Evolutionary conservation across 2,113 vertebrate species (phyloP).

Genomic region (Anser cygnoides): DNA sequence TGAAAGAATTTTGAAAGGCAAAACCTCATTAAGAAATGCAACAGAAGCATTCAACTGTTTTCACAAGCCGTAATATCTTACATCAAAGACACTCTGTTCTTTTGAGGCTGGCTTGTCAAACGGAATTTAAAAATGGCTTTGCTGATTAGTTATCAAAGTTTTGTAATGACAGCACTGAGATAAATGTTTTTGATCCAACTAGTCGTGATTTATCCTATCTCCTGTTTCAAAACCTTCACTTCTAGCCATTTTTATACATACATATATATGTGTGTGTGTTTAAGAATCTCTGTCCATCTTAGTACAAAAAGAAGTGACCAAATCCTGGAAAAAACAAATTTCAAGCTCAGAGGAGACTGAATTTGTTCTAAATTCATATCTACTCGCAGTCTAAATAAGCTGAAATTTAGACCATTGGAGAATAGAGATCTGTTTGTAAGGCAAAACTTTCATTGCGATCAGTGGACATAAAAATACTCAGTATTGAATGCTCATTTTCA

Average conservation of each 20-base stretch:
- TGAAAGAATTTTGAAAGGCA: slow-evolving; percentile 17
- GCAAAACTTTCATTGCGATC: neutral
- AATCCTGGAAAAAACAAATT: neutral
- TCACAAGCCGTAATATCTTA: neutral
- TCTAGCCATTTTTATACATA: neutral
- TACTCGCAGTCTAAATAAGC: neutral
- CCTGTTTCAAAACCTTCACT: neutral
- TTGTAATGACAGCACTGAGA: neutral
- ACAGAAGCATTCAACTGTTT: slow-evolving; percentile 10
- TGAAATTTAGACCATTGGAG: neutral
- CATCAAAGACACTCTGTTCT: slow-evolving; percentile 39
- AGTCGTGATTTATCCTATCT: neutral
- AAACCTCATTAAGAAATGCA: neutral
- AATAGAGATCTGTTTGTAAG: neutral
- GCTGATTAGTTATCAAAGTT: slow-evolving; percentile 18
- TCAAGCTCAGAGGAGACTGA: neutral
- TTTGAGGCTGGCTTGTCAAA: slow-evolving; percentile 48
- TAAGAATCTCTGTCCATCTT: neutral
- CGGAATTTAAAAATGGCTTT: slow-evolving; percentile 39
- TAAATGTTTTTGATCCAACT: slow-evolving; percentile 1
- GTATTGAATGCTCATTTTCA: neutral
- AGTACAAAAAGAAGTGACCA: neutral
- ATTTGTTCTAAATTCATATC: neutral
- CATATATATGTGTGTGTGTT: neutral
- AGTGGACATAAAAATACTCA: neutral